Conservation (phyloP, 2,113 vertebrate genomes). For the Chelonoidis abingdonii region DNA sequence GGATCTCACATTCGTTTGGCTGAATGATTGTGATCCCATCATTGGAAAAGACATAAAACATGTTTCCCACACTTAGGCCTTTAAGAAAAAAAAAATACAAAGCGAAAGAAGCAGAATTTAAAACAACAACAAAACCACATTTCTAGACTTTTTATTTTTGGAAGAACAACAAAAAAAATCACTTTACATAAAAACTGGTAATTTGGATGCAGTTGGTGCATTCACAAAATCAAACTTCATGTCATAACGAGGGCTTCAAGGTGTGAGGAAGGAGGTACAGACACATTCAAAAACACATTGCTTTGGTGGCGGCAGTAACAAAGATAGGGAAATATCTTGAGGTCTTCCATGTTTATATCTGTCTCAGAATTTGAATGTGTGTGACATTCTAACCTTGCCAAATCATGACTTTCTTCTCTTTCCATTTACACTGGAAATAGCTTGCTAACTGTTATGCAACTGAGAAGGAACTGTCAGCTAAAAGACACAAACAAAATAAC, state of each 20-base stretch:
- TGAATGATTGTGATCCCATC: conserved; percentile 91
- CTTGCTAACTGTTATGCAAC: not conserved
- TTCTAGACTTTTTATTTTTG: not conserved
- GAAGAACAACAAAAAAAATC: not conserved
- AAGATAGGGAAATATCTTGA: not conserved
- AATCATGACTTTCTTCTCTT: not conserved
- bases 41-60: conserved; percentile 96
- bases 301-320: conserved; percentile 30
- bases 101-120: conserved; percentile 15
- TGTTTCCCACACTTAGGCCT: conserved; percentile 95
- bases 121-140: not conserved
- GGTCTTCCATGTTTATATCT: not conserved
- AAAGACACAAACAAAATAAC: not conserved
- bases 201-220: conserved; percentile 18
- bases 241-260: conserved; percentile 44
- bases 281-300: conserved; percentile 69
- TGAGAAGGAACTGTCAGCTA: not conserved
- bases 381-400: not conserved
- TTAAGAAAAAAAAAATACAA: conserved; percentile 62
- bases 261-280: conserved; percentile 51
- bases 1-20: conserved; percentile 93
- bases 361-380: not conserved
- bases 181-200: not conserved
- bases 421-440: not conserved
- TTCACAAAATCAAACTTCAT: conserved; percentile 48